Conservation (phyloP, 2,888 invertebrate genomes). For the Steinernema scapterisci region DNA sequence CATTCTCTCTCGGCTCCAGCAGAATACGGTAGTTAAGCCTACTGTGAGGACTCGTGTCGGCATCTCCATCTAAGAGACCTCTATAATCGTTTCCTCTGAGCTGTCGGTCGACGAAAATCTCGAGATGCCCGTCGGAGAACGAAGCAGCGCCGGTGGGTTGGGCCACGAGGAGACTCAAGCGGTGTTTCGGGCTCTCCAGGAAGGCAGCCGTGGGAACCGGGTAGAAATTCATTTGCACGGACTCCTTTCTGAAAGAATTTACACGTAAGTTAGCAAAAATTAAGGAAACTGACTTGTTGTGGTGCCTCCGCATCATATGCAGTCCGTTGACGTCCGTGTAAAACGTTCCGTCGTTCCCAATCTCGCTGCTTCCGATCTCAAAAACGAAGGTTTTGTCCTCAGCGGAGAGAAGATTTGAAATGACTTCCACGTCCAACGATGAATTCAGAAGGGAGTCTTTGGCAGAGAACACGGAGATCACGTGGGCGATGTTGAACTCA, state of each 20-base stretch:
- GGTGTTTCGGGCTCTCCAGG: conserved; percentile 39
- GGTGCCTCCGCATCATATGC: conserved; percentile 42
- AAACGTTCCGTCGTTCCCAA: conserved; percentile 37
- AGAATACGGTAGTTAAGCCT: conserved; percentile 32
- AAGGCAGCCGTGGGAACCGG: conserved; percentile 45
- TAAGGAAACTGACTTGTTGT: conserved; percentile 36
- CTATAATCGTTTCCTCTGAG: conserved; percentile 47
- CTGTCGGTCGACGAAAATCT: conserved; percentile 48
- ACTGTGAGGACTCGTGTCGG: conserved; percentile 35
- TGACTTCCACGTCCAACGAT: background rate
- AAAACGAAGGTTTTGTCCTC: background rate
- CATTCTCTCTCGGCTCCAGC: conserved; percentile 13
- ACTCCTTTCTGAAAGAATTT: conserved; percentile 36
- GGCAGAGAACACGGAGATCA: background rate
- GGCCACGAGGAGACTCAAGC: conserved; percentile 37
- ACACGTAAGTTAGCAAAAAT: too few relatives aligned
- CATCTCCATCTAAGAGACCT: conserved; percentile 43
- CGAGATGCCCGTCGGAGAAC: conserved; percentile 32
- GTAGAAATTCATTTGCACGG: conserved; percentile 45
- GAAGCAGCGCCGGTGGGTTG: conserved; percentile 40
- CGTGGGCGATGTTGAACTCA: background rate
- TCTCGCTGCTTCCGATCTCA: conserved; percentile 1
- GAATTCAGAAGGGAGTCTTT: background rate
- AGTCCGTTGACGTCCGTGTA: conserved; percentile 51
- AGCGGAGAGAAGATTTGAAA: background rate